A percentile compares a stretch with the other conserved stretches of the same genome.
Evolutionary conservation across 2,113 vertebrate species (phyloP).

Genomic region (Cricetomys ansorgei): DNA sequence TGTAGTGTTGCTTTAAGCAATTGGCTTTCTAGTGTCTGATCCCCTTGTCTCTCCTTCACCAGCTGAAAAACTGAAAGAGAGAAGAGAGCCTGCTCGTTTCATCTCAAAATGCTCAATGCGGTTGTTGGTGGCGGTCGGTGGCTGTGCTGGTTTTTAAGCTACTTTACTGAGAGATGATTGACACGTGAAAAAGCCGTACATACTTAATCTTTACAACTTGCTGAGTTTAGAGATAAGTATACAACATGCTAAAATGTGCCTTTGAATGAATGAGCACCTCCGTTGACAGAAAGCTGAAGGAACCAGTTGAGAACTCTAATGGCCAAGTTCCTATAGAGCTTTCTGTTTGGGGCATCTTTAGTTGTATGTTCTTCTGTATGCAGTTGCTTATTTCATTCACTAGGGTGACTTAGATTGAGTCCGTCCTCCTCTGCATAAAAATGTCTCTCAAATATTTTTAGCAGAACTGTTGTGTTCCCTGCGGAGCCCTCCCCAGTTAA

Average conservation of each 20-base stretch:
- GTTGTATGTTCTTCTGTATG: neutral
- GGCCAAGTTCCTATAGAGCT: neutral
- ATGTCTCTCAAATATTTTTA: constrained; percentile 45
- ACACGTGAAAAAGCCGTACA: neutral
- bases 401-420: neutral
- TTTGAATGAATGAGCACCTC: constrained; percentile 10
- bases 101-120: neutral
- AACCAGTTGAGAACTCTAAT: neutral
- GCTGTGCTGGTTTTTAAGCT: neutral
- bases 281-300: neutral
- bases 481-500: neutral
- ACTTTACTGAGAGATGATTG: neutral
- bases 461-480: neutral
- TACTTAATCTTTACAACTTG: neutral
- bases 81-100: neutral
- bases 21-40: neutral
- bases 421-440: constrained; percentile 1
- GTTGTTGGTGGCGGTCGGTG: neutral
- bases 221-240: neutral
- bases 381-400: neutral
- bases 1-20: neutral
- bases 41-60: neutral
- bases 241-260: neutral
- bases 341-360: neutral
- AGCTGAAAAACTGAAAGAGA: neutral